Evolutionary conservation across 1,140 invertebrate genomes (phyloP), one percentile per base, ranked within the genome.

Genomic region (Nautilus pompilius): DNA sequence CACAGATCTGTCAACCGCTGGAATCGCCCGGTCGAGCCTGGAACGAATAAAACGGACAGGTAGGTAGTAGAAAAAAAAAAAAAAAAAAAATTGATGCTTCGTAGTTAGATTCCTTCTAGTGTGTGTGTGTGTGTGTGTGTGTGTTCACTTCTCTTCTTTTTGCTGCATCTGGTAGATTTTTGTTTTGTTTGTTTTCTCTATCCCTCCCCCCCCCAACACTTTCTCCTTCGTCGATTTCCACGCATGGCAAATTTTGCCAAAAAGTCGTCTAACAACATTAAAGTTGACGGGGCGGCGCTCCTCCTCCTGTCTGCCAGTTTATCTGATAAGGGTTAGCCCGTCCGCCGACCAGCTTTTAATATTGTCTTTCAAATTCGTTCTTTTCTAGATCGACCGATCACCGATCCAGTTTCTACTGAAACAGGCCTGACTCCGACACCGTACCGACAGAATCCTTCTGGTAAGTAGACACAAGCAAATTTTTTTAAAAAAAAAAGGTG

Each of bases 401-500:
- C 24, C 15, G 62, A 58, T 30, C 29, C 55, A 22, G 62, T 51
- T 51, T 58, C 55, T 22, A 64, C 62, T 5, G 62, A 64, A 64
- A 64, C 62, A 30, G 62, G 62, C 17, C 49, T 64, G 22, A 64
- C 62, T 22, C 62, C 62, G 17, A 48, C 56, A 26, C 46, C 29
- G 22, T 53, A 53, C 26, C n/a, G 49, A 28, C 26, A 24, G 49
- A 28, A 22, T 20, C 26, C 49, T 20, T 53, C 49, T 28, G 49
- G 49, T 53, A 53, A 53, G 22, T 53, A 46, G n/a, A n/a, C n/a
- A n/a, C n/a, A n/a, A n/a, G n/a, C n/a, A n/a, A n/a, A n/a, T n/a
- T n/a, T n/a, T n/a, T n/a, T n/a, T n/a, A n/a, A n/a, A n/a, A n/a
- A n/a, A n/a, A n/a, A n/a, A n/a, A n/a, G n/a, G n/a, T n/a, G n/a